phyloP scores from a whole-genome alignment of 2,888 invertebrate species.

The Melanotus villosus region DNA sequence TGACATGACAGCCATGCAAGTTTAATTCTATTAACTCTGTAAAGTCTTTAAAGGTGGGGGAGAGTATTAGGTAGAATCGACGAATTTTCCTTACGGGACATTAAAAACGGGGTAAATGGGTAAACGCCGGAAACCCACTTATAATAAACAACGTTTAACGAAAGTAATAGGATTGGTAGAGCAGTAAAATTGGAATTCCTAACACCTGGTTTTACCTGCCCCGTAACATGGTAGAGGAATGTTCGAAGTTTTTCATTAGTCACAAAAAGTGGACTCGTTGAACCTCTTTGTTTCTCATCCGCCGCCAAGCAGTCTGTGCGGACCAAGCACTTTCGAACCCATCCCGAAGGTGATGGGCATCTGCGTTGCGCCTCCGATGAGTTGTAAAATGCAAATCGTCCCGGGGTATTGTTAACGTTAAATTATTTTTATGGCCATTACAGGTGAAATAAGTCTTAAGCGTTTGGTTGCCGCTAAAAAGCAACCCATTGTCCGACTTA shows the following conservation, averaged over 20 bases:
- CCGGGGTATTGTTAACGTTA: slow-evolving; percentile 57
- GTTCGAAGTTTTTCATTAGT: slow-evolving; percentile 53
- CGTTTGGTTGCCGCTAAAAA: slow-evolving; percentile 48
- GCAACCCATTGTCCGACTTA: slow-evolving; percentile 47
- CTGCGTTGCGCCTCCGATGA: slow-evolving; percentile 54
- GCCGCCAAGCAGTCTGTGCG: slow-evolving; percentile 58
- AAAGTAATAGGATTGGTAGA: slow-evolving; percentile 46
- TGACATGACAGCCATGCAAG: slow-evolving; percentile 52
- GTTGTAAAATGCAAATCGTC: slow-evolving; percentile 59
- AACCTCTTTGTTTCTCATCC: slow-evolving; percentile 55
- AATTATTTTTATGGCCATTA: slow-evolving; percentile 58
- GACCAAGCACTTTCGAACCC: slow-evolving; percentile 35
- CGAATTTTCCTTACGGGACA: slow-evolving; percentile 13
- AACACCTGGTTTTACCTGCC: slow-evolving; percentile 56
- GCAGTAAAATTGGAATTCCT: slow-evolving; percentile 56
- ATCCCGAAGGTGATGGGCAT: slow-evolving; percentile 40
- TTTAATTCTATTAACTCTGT: slow-evolving; percentile 52
- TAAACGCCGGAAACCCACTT: slow-evolving; percentile 44
- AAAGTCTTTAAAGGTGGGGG: slow-evolving; percentile 32
- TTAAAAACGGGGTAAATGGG: slow-evolving; percentile 26
- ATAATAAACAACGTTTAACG: slow-evolving; percentile 27
- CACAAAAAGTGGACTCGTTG: slow-evolving; percentile 53
- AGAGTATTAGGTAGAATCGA: slow-evolving; percentile 24
- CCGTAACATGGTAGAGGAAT: slow-evolving; percentile 50
- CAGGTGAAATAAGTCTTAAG: slow-evolving; percentile 55